Evolutionary conservation across 2,113 vertebrate species (phyloP), one percentile per base, ranked within the genome.

Genomic region (Gallinago jamesoni): DNA sequence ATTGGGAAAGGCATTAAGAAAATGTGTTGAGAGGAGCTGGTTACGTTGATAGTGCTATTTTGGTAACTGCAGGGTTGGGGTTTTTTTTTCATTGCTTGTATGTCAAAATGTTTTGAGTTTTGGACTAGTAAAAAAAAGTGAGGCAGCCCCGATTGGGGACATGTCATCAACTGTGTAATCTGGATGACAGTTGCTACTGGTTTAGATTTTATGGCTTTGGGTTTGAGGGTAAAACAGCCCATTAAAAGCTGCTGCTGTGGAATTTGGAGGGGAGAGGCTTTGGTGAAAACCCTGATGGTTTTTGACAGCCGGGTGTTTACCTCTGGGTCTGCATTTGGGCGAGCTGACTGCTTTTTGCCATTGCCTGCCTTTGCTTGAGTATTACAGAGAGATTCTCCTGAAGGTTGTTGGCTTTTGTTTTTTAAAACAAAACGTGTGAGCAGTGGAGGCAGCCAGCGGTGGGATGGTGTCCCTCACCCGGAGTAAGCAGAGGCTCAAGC

Each of bases 1-100:
- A 97, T 96, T 96, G 94, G 93, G 96, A 96, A 97, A 95, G 96
- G 95, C 69, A 97, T 97, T 97, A 95, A 87, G 91, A 97, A 97
- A 96, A 95, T 97, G 91, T 89, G 82, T 78, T 13, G 55, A 96
- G 96, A 92, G 88, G 84, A 95, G 76, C 81, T 47, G 66, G 85
- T 94, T 96, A 90, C 74, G 93, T 91, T 96, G 66, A 84, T 75
- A 89, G 92, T 41, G 94, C 97, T 97, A 96, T 97, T 97, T 97
- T 96, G 90, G 96, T 97, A 96, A 75, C 94, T 63, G 63, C 55
- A 23, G 52, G 52, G 52, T 59, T 43, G 41, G 41, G 14, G 21
- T 47, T 47, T 55, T 73, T 87, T 76, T 82, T 74, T 60, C 27
- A 63, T 45, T 57, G 62, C 73, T 89, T 59, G 60, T 63, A 55